These are phyloP conservation scores for Podilymbus podiceps DNA, from an alignment of 2,113 vertebrate species.

Conservation along the genomic window DNA sequence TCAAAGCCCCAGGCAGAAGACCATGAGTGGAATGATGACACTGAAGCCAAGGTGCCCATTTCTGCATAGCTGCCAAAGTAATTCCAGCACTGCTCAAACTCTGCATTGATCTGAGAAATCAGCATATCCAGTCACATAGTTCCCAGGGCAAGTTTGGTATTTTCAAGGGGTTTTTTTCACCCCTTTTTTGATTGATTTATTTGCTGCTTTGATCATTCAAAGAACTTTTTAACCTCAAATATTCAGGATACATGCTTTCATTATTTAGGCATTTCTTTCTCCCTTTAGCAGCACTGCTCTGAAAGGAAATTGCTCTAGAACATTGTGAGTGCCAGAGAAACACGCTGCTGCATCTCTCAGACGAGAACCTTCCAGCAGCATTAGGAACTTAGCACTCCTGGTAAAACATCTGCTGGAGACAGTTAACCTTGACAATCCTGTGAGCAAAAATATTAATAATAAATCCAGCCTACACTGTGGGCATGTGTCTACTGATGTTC, in stretches of 20 bases:
- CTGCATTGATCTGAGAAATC: not conserved
- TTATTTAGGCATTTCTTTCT: not conserved
- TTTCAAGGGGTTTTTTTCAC: not conserved
- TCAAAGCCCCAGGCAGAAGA: not conserved
- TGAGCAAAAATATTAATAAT: not conserved
- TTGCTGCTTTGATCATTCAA: not conserved
- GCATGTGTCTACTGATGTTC: not conserved
- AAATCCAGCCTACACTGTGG: not conserved
- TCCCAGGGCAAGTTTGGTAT: fast-evolving
- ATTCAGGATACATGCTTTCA: not conserved
- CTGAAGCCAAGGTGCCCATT: not conserved
- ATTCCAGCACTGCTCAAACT: not conserved
- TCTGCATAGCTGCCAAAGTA: not conserved
- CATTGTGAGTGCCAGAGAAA: not conserved
- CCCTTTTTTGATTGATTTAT: not conserved
- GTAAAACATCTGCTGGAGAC: constrained; percentile 32
- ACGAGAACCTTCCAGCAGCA: constrained; percentile 10
- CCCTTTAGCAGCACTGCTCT: not conserved
- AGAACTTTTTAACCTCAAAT: not conserved
- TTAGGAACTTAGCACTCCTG: not conserved
- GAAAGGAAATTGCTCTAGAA: not conserved
- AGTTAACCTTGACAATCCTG: constrained; percentile 27
- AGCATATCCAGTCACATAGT: not conserved
- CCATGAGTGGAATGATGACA: not conserved
- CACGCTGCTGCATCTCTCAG: not conserved